Evolutionary conservation across 1,140 invertebrate species (phyloP), one percentile per base, ranked within the genome.

Genomic region (Zaprionus kolodkinae): DNA sequence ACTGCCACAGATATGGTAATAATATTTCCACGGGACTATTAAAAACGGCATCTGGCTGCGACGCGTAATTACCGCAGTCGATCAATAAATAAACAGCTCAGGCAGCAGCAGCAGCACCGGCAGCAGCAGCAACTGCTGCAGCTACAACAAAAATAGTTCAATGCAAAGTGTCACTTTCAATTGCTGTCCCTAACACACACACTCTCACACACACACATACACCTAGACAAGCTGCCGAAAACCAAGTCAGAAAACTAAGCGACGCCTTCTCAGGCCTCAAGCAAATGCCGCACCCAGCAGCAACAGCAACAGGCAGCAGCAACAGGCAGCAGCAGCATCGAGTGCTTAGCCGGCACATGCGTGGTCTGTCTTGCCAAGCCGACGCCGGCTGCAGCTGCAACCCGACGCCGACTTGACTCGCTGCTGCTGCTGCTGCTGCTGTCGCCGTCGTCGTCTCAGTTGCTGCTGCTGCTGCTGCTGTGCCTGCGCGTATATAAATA

Each of bases 401-500:
- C 66, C 67, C 56, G 72, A 68, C 48, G 27, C 67, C 64, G 64
- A 59, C 38, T 73, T 50, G 63, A 25, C 48, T 35, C 43, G 71
- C 36, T 21, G 73, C 56, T 72, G 82, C 57, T 43, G 78, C 38
- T 71, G 67, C 36, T 21, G 73, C 56, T 72, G 82, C 57, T 43
- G 78, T 35, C 68, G 67, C 54, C 59, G 30, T 62, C 65, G 70
- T 43, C 57, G 65, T 13, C 54, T 56, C 11, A 57, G 55, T 72
- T 45, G 56, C 60, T 60, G 35, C 56, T 60, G 35, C 56, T 54
- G 35, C 73, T 72, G 64, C 67, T 30, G 27, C 27, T 60, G 35
- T 48, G 52, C 27, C 73, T 72, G 72, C 86, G 86, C 86, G 86
- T 89, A 89, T 89, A 89, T 89, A 89, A 89, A 89, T 89, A 90